Base-by-base conservation (phyloP, 2,888 invertebrate genomes). In the Dolomedes plantarius region DNA sequence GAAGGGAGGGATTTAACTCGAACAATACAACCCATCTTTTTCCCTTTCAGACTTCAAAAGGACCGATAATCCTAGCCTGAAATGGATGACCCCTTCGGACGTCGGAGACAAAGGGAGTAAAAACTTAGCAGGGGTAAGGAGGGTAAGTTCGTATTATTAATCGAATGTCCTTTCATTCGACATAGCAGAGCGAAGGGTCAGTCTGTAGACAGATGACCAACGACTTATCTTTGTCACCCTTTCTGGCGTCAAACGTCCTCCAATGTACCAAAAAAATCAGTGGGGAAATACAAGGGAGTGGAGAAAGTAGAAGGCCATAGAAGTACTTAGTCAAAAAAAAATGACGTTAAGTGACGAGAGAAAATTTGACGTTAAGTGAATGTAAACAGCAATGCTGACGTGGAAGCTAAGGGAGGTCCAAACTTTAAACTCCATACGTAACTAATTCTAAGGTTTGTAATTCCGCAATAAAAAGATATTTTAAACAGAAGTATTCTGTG, bases 221-320 rank as follows among this genome's bases (percentile, higher is more conserved):
- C 85, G 85, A 86, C 85, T 86, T 86, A 86, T 86, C 85, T 86
- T 86, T 86, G 85, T 86, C 85, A 86, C 73, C 78, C 74, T 39
- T 65, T 56, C 39, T 50, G 56, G 83, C 83, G 83, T 85, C 83
- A 85, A 77, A 78, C 77, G 71, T 85, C 83, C 68, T 67, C 65
- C 64, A 75, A 46, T 46, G 41, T n/a, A 46, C 2, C 6, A 1
- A n/a, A n/a, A n/a, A n/a, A n/a, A n/a, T n/a, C n/a, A n/a, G n/a
- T n/a, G n/a, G n/a, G n/a, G n/a, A n/a, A n/a, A n/a, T n/a, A n/a
- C n/a, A n/a, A n/a, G n/a, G n/a, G n/a, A n/a, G n/a, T n/a, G n/a
- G n/a, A n/a, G n/a, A n/a, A n/a, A n/a, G n/a, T n/a, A n/a, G n/a
- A n/a, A n/a, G n/a, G n/a, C n/a, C n/a, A n/a, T n/a, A n/a, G n/a